phyloP scores from a whole-genome alignment of 2,888 invertebrate species.

The Latrodectus elegans region DNA sequence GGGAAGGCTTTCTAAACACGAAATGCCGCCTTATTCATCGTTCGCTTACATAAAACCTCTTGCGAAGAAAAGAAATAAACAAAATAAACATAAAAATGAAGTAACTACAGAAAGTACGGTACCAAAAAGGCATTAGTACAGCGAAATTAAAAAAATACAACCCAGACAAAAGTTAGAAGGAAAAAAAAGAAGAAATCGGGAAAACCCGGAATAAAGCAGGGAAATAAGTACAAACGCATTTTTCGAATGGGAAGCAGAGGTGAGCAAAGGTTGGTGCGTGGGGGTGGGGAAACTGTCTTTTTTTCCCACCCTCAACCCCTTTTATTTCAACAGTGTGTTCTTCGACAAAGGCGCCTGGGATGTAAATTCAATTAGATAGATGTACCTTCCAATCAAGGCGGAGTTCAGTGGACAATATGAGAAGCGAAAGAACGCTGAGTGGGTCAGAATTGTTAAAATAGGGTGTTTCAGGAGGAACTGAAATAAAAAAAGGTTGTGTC shows the following conservation, averaged over 20 bases:
- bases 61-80: not conserved
- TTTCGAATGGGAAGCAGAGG: not conserved
- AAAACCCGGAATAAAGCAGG: not conserved
- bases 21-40: too few species aligned
- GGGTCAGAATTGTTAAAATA: conserved; percentile 24
- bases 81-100: not conserved
- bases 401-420: conserved; percentile 28
- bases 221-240: conserved; percentile 40
- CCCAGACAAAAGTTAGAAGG: not conserved
- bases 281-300: not conserved
- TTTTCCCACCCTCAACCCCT: conserved; percentile 2
- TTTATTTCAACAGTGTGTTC: conserved; percentile 26
- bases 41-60: not conserved
- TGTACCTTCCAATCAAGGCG: conserved; percentile 45
- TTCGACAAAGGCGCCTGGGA: conserved; percentile 33
- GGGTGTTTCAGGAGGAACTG: not conserved
- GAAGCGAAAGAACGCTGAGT: not conserved
- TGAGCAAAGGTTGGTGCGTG: not conserved
- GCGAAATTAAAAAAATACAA: conserved; percentile 23
- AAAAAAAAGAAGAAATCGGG: conserved; percentile 3
- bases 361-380: conserved; percentile 57
- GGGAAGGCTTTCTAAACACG: too few species aligned
- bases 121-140: conserved; percentile 3
- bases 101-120: not conserved
- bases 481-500: conserved; percentile 40